Evolutionary conservation across 2,888 invertebrate species (phyloP).

Genomic region (Trichogramma dendrolimi): DNA sequence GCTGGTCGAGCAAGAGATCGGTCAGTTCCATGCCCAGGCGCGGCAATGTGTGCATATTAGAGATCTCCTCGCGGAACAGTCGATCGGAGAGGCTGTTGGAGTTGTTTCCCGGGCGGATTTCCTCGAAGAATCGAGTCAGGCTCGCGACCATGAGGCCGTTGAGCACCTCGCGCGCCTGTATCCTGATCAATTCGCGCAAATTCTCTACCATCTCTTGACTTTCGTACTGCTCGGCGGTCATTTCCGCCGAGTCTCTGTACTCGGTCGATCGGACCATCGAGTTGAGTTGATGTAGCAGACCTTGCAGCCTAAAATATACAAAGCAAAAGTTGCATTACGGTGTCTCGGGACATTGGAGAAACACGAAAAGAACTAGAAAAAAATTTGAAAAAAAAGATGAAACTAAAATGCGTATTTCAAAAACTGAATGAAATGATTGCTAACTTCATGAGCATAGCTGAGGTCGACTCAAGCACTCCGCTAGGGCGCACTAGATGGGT

Average conservation of each 20-base stretch:
- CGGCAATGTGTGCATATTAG: constrained; percentile 43
- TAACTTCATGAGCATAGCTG: constrained; percentile 9
- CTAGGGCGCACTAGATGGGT: too few species aligned
- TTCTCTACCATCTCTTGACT: constrained; percentile 35
- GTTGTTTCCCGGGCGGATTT: constrained; percentile 42
- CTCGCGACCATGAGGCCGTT: constrained; percentile 51
- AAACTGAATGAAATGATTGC: neutral
- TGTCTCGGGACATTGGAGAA: constrained; percentile 27
- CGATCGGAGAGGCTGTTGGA: constrained; percentile 35
- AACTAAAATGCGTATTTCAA: neutral
- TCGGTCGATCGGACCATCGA: constrained; percentile 20
- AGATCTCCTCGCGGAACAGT: constrained; percentile 2
- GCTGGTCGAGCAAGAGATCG: constrained; percentile 53
- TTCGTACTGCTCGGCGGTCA: constrained; percentile 10
- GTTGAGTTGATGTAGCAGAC: constrained; percentile 38
- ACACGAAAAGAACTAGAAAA: constrained; percentile 7
- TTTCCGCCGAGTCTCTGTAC: constrained; percentile 11
- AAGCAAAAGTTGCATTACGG: constrained; percentile 3
- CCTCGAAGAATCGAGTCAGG: constrained; percentile 54
- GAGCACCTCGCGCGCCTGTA: constrained; percentile 49
- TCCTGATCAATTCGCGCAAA: constrained; percentile 35
- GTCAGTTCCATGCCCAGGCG: constrained; percentile 54
- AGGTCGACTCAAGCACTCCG: too few species aligned
- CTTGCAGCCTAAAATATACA: constrained; percentile 39
- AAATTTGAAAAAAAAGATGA: neutral